Conservation (phyloP, 2,797 vertebrate species). For the Spea hammondii region DNA sequence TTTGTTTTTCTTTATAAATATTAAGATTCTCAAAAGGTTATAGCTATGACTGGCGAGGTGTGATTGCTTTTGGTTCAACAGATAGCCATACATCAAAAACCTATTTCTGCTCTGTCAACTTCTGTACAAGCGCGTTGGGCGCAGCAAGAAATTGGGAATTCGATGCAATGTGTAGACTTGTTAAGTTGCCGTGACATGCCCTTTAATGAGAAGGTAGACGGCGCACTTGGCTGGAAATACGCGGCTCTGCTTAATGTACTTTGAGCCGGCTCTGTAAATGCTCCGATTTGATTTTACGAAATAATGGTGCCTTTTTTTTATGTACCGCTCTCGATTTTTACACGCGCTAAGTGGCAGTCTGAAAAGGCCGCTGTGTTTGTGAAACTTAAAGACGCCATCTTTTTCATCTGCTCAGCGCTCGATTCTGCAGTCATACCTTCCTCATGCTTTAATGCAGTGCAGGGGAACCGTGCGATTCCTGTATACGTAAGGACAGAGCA, state of each 20-base stretch:
- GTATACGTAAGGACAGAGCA: no score
- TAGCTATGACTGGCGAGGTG: not conserved
- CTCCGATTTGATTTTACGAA: constrained; percentile 31
- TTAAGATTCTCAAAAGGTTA: constrained; percentile 25
- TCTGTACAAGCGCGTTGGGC: constrained; percentile 23
- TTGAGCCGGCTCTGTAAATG: constrained; percentile 15
- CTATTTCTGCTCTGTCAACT: constrained; percentile 37
- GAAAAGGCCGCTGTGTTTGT: not conserved
- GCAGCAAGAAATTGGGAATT: constrained; percentile 35
- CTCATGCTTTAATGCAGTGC: no score
- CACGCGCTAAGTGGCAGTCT: not conserved
- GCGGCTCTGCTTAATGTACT: constrained; percentile 26
- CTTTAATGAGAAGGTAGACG: constrained; percentile 22
- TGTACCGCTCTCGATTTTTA: not conserved
- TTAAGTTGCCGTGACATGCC: constrained; percentile 46
- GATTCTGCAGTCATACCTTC: no score
- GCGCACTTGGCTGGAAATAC: constrained; percentile 13
- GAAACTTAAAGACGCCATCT: not conserved
- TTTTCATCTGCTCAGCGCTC: not conserved
- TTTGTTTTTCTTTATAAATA: constrained; percentile 41
- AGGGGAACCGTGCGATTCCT: no score
- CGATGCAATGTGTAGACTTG: constrained; percentile 36
- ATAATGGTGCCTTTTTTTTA: constrained; percentile 27
- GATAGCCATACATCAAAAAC: constrained; percentile 43
- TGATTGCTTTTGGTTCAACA: constrained; percentile 37